Evolutionary conservation across 1,140 invertebrate genomes (phyloP).

Genomic region (Macrostomum lignano): DNA sequence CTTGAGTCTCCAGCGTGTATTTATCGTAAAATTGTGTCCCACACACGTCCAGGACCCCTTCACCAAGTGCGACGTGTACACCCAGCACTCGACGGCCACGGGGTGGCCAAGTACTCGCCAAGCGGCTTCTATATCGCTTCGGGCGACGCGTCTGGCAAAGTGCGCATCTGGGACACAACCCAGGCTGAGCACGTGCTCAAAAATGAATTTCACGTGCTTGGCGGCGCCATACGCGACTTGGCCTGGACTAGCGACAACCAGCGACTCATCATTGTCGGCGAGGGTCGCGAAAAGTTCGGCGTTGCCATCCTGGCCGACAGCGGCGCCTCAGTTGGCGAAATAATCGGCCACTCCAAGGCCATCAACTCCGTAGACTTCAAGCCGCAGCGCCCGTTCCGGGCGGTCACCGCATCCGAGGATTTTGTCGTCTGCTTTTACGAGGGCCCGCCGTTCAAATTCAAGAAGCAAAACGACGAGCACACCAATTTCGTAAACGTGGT

Average conservation of each 20-base stretch:
- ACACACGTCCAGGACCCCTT: too few species aligned
- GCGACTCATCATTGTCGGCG: slow-evolving; percentile 74
- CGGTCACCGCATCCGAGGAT: slow-evolving; percentile 81
- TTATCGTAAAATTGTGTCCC: too few species aligned
- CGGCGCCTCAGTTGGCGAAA: slow-evolving; percentile 82
- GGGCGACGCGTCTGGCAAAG: slow-evolving; percentile 70
- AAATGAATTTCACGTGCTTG: slow-evolving; percentile 82
- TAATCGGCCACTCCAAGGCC: slow-evolving; percentile 72
- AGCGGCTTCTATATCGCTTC: slow-evolving; percentile 94
- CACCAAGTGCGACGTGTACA: slow-evolving; percentile 86
- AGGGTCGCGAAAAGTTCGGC: slow-evolving; percentile 80
- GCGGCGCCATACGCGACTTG: slow-evolving; percentile 75
- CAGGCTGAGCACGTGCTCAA: slow-evolving; percentile 90
- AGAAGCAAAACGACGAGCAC: slow-evolving; percentile 34
- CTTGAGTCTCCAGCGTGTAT: too few species aligned
- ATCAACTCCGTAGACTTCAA: slow-evolving; percentile 82
- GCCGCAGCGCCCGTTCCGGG: slow-evolving; percentile 57
- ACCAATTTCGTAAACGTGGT: slow-evolving; percentile 74
- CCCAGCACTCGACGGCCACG: slow-evolving; percentile 76
- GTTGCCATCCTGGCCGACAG: slow-evolving; percentile 91
- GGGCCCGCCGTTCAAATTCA: slow-evolving; percentile 93
- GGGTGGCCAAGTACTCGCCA: slow-evolving; percentile 86
- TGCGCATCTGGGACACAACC: slow-evolving; percentile 92
- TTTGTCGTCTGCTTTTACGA: slow-evolving; percentile 76
- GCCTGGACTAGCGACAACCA: slow-evolving; percentile 83